These are phyloP conservation scores for Paracanthobrama guichenoti DNA, from an alignment of 2,113 vertebrate species.

Conservation along the genomic window DNA sequence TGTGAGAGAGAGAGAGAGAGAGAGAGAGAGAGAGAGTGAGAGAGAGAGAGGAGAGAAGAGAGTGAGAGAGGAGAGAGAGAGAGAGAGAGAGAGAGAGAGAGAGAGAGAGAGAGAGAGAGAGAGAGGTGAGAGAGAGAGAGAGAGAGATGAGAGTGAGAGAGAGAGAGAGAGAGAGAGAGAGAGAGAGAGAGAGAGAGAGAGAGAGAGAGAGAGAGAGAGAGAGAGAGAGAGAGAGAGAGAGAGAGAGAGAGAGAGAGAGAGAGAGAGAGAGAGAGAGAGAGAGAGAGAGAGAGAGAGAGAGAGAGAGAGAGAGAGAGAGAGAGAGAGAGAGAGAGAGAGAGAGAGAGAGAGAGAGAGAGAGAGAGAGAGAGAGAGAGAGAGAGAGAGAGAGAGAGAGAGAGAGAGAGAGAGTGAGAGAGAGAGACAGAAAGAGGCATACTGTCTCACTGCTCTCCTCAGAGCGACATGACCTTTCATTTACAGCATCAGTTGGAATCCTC, in stretches of 20 bases:
- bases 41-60: not conserved
- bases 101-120: not conserved
- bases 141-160: not conserved
- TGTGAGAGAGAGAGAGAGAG: not conserved
- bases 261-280: no score
- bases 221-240: not conserved
- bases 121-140: no score
- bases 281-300: no score
- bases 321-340: not conserved
- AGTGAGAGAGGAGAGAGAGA: not conserved
- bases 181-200: not conserved
- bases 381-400: not conserved
- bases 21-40: not conserved
- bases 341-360: not conserved
- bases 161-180: not conserved
- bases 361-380: not conserved
- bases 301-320: not conserved
- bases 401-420: not conserved
- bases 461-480: constrained; percentile 31
- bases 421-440: not conserved
- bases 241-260: not conserved
- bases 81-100: not conserved
- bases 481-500: constrained; percentile 10
- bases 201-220: not conserved
- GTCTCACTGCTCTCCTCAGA: constrained; percentile 25